Evolutionary conservation across 2,888 invertebrate genomes (phyloP), one percentile per base, ranked within the genome.

Genomic region (Pseudococcus viburni): DNA sequence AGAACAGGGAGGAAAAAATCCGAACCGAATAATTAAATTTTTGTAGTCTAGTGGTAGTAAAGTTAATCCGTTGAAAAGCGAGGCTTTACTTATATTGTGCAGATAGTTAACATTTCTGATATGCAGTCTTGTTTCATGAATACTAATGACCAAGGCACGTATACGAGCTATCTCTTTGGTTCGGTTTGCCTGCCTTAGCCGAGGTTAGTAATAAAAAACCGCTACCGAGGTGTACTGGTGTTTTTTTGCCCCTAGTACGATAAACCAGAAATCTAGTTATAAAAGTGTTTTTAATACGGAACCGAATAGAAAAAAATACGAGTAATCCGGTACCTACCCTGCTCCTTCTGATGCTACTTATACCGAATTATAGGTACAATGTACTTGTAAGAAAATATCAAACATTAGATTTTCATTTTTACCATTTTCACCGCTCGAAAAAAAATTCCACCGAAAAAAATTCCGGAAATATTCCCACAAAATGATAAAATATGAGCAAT

Each of bases 41-140:
- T 83, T 83, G 80, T 83, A 83, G 46, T 46, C 80, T 42, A 46
- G 42, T 46, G 46, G 80, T 83, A 46, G 80, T 83, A 83, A 83
- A 83, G 80, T 83, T 83, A 83, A 83, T 83, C 80, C 80, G 80
- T 73, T 73, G 73, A 73, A 73, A 83, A 83, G 17, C 42, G 46
- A 46, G 80, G 33, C 73, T 33, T 73, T 73, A 42, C 42, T 42
- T 42, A 73, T 73, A 73, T 73, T 73, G 80, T 83, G 80, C 42
- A 83, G 80, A 83, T 83, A 83, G 80, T 46, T 46, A 83, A 83
- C 80, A 83, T 83, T 46, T 83, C 80, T 83, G 80, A 83, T 83
- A 46, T 83, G 73, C 80, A 46, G 80, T 83, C 33, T 83, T 46
- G 80, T 46, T 42, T 83, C 80, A 46, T 83, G 80, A 83, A 83